A percentile compares a stretch with the other conserved stretches of the same genome.
phyloP scores from a whole-genome alignment of 1,140 invertebrate species.

The Ceratosolen solmsi region DNA sequence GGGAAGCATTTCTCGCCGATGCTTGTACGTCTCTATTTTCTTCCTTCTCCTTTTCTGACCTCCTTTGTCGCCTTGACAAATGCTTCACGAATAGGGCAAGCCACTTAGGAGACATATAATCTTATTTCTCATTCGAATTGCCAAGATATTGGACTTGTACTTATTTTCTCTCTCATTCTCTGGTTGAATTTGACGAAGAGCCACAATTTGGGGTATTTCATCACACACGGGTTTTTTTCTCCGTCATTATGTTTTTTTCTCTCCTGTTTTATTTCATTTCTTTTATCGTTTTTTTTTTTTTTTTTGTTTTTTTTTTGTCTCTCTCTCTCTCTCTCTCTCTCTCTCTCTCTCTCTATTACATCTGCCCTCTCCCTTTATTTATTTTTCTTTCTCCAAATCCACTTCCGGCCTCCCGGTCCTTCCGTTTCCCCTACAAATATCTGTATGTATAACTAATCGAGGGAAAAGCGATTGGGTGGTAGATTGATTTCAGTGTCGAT shows the following conservation, averaged over 20 bases:
- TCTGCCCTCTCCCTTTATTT: neutral
- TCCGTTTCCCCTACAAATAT: slow-evolving; percentile 11
- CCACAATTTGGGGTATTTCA: too few relatives aligned
- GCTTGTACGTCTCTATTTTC: slow-evolving; percentile 2
- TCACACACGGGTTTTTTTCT: slow-evolving; percentile 12
- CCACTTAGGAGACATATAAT: slow-evolving; percentile 50
- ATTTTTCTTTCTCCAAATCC: neutral
- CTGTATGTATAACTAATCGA: neutral
- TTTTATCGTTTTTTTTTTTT: neutral
- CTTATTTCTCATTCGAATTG: slow-evolving; percentile 53
- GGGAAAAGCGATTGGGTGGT: neutral
- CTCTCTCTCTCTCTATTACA: neutral
- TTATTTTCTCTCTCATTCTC: neutral
- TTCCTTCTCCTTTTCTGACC: neutral
- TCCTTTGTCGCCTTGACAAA: slow-evolving; percentile 48
- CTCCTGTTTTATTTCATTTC: neutral
- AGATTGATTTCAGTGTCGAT: slow-evolving; percentile 35
- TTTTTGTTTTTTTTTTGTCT: neutral
- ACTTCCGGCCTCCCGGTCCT: neutral
- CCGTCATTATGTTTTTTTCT: slow-evolving; percentile 11
- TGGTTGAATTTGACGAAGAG: slow-evolving; percentile 14
- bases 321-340: neutral
- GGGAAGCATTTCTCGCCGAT: slow-evolving; percentile 41
- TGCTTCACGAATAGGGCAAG: slow-evolving; percentile 34
- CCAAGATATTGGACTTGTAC: slow-evolving; percentile 36